Conservation (phyloP, 2,113 vertebrate genomes). For the Numenius arquata region DNA sequence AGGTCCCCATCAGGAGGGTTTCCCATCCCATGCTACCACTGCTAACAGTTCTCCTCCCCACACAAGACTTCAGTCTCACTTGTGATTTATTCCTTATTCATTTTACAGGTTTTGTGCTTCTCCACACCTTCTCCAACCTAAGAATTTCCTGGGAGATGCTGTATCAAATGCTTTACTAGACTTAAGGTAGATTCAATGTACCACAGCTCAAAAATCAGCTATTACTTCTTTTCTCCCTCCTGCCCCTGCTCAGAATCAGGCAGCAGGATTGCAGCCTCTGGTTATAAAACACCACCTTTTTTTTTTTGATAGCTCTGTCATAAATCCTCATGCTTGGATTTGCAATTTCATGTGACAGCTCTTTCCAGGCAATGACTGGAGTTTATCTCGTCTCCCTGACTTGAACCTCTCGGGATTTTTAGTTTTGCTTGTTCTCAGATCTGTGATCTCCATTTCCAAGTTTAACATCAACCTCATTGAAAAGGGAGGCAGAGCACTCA, state of each 20-base stretch:
- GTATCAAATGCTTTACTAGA: background rate
- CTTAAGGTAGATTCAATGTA: background rate
- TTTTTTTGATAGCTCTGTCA: background rate
- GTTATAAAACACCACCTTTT: constrained; percentile 10
- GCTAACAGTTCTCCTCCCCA: background rate
- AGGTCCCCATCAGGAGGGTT: background rate
- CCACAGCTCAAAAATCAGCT: background rate
- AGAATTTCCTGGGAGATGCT: background rate
- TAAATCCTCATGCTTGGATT: constrained; percentile 35
- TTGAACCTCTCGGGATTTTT: constrained; percentile 19
- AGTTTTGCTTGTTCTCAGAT: background rate
- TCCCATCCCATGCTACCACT: background rate
- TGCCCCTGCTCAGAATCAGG: background rate
- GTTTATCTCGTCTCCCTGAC: background rate
- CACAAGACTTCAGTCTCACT: background rate
- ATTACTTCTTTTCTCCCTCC: background rate
- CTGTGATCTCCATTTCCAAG: background rate
- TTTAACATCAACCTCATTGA: background rate
- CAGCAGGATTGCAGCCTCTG: background rate
- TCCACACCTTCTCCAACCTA: background rate
- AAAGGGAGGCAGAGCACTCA: background rate
- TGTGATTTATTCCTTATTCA: background rate
- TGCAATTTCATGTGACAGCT: constrained; percentile 46
- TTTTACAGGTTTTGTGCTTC: background rate
- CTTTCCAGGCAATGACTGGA: background rate